Percentiles rank a stretch among this genome's conserved stretches.
phyloP scores from a whole-genome alignment of 1,140 invertebrate species.

The Gryllus bimaculatus region DNA sequence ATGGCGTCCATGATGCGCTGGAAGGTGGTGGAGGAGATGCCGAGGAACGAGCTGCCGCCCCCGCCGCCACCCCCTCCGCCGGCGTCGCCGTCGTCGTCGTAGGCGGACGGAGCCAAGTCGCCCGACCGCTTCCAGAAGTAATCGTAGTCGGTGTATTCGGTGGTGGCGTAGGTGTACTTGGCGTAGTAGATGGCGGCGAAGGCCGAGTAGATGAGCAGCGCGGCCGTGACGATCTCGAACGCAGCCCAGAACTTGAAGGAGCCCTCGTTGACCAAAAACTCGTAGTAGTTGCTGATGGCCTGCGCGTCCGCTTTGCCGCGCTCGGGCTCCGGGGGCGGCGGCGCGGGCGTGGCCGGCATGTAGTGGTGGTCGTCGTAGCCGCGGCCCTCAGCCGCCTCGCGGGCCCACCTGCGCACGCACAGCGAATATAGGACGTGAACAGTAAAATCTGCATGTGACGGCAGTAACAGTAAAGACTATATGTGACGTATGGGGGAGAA shows the following conservation, averaged over 20 bases:
- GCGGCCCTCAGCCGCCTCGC: not conserved
- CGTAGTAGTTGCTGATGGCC: constrained; percentile 51
- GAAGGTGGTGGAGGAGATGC: constrained; percentile 31
- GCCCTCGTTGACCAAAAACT: constrained; percentile 74
- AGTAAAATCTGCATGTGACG: too few species aligned
- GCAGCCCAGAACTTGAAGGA: constrained; percentile 80
- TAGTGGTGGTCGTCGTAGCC: constrained; percentile 6
- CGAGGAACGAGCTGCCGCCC: constrained; percentile 26
- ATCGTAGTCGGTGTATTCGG: constrained; percentile 51
- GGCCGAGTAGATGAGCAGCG: constrained; percentile 67
- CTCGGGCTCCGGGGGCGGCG: not conserved
- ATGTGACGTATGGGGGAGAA: not conserved
- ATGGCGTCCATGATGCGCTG: constrained; percentile 37
- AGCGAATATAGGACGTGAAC: not conserved
- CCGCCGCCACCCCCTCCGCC: not conserved
- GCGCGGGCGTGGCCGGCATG: not conserved
- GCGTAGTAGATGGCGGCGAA: constrained; percentile 76
- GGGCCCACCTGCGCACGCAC: not conserved
- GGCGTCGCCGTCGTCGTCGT: constrained; percentile 8
- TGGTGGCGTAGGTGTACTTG: constrained; percentile 66
- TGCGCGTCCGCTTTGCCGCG: not conserved
- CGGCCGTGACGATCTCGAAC: constrained; percentile 69
- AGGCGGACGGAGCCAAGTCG: constrained; percentile 20
- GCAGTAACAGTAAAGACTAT: too few species aligned
- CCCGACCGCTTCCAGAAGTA: constrained; percentile 17